A percentile compares a stretch with the other conserved stretches of the same genome.
phyloP scores from a whole-genome alignment of 2,113 vertebrate species.

The Caranx ignobilis region DNA sequence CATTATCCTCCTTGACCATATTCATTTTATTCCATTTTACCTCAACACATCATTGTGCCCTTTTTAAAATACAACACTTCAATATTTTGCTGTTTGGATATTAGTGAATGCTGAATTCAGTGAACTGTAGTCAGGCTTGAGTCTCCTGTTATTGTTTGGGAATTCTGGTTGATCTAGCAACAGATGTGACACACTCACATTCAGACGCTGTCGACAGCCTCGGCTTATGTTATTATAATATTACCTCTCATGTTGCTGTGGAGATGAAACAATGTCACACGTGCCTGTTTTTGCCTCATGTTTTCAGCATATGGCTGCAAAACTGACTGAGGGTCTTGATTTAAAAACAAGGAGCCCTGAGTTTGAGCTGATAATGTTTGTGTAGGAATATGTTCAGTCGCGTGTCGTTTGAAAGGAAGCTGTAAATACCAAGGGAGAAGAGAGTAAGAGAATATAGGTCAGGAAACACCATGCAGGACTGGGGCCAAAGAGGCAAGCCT shows the following conservation, averaged over 20 bases:
- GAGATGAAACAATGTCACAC: neutral
- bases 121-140: neutral
- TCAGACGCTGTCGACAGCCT: neutral
- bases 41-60: no score
- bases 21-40: no score
- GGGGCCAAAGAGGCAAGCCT: neutral
- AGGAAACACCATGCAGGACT: constrained; percentile 31
- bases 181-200: neutral
- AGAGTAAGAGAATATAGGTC: constrained; percentile 51
- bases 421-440: constrained; percentile 35
- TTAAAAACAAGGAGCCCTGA: neutral
- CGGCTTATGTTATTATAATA: neutral
- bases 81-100: neutral
- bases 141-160: neutral
- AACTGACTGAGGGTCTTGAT: neutral
- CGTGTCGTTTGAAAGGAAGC: constrained; percentile 34
- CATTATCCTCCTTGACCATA: no score
- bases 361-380: constrained; percentile 2
- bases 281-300: constrained; percentile 1
- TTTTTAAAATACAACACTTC: neutral
- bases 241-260: neutral
- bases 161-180: neutral
- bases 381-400: constrained; percentile 8
- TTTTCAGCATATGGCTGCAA: constrained; percentile 25
- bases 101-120: neutral